phyloP scores from a whole-genome alignment of 1,140 invertebrate genomes.

The Helicoverpa zea region DNA sequence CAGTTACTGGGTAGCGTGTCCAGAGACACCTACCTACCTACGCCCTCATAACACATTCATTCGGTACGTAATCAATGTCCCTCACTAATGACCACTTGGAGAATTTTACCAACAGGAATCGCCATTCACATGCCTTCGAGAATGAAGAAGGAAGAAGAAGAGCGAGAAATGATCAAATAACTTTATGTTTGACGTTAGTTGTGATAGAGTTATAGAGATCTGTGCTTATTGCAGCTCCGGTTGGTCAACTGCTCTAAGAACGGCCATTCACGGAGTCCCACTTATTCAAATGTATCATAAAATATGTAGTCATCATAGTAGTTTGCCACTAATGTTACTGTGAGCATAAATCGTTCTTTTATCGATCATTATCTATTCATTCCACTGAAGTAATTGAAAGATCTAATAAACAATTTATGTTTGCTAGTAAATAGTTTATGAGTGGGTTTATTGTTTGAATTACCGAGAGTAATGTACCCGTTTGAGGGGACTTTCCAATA shows the following conservation, averaged over 20 bases:
- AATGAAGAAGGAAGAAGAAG: no score
- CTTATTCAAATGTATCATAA: conserved; percentile 38
- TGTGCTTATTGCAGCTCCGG: no score
- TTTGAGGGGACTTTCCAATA: no score
- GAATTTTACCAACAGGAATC: no score
- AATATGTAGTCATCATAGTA: conserved; percentile 24
- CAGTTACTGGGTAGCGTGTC: conserved; percentile 49
- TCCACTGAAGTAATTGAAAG: conserved; percentile 12
- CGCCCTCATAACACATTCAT: conserved; percentile 47
- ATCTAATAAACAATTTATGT: conserved; percentile 5
- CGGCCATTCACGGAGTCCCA: conserved; percentile 17
- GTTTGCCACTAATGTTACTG: conserved; percentile 2
- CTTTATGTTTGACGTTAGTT: no score
- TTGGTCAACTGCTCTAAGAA: no score
- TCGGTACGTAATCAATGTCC: conserved; percentile 39
- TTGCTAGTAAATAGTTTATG: not conserved
- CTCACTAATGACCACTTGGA: conserved; percentile 39
- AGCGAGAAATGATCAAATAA: no score
- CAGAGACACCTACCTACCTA: not conserved
- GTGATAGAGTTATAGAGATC: no score
- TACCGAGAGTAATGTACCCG: no score
- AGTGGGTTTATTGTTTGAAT: not conserved
- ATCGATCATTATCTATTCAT: conserved; percentile 9
- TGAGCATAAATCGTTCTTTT: conserved; percentile 7
- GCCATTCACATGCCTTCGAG: no score